Evolutionary conservation across 1,140 invertebrate species (phyloP), one percentile per base, ranked within the genome.

Genomic region (Hylyphantes graminicola): DNA sequence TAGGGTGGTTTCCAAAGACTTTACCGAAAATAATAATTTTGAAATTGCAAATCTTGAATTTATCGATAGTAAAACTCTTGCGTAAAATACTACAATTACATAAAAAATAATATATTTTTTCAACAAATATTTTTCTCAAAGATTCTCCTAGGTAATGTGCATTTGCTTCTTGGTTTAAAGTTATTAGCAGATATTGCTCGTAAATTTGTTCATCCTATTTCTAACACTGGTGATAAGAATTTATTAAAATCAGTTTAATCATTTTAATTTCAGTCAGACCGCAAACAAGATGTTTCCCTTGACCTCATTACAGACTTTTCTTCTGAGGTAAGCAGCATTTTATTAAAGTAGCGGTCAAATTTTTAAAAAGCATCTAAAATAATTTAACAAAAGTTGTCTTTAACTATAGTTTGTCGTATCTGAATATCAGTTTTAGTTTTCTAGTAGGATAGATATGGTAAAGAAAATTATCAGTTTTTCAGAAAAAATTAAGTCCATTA

Each of bases 241-340:
- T 61, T 17, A 61, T 61, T 15, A 61, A 61, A 61, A 61, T 61
- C 15, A 67, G 21, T 67, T 35, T 67, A 12, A 6, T 67, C 21
- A 55, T 10, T 55, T 65, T 68, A 35, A 64, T 50, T 7, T 35
- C 8, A 57, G 54, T 21, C n/a, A 9, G 65, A 68, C 0, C 35
- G 77, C 68, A 68, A 68, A 55, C 64, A 80, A 80, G 77, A 80
- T 55, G 53, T 50, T 7, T 64, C 53, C 9, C 77, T 68, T 68
- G 77, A 80, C 59, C 70, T 80, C 50, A 80, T 80, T 50, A 68
- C 77, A 15, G 77, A 80, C 21, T 80, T 80, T 59, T 80, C 77
- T 15, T 65, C 77, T 70, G 77, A 80, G 64, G 74, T 76, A 76
- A 63, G 19, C 54, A 57, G 15, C 15, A 57, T 55, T 54, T 17